These are phyloP conservation scores for Danio albolineatus DNA, from an alignment of 2,797 vertebrate genomes.

Conservation along the genomic window DNA sequence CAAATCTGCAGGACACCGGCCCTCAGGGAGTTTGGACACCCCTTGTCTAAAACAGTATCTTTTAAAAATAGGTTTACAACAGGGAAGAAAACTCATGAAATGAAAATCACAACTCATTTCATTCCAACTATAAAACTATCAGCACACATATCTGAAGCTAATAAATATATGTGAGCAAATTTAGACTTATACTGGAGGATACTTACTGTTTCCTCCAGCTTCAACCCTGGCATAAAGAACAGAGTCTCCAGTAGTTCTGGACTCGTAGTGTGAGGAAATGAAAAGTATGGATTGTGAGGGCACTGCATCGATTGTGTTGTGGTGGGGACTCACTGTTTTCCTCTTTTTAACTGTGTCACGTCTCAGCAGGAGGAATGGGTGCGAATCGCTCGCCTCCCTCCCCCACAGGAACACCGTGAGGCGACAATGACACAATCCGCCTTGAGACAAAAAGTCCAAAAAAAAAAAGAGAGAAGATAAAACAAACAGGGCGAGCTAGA, in stretches of 20 bases:
- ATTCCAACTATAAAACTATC: too few species aligned
- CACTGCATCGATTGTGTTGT: conserved; percentile 2
- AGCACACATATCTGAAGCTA: too few species aligned
- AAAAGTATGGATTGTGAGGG: conserved; percentile 34
- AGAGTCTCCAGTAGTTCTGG: conserved; percentile 47
- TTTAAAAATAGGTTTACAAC: too few species aligned
- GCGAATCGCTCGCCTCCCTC: conserved; percentile 29
- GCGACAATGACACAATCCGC: conserved; percentile 5
- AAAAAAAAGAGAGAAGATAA: not conserved
- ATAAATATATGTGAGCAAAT: too few species aligned
- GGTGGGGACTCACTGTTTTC: conserved; percentile 8
- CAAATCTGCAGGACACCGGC: too few species aligned
- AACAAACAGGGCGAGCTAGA: conserved; percentile 30
- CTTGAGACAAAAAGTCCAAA: conserved; percentile 12
- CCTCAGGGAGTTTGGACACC: too few species aligned
- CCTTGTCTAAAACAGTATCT: too few species aligned
- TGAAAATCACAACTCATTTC: too few species aligned
- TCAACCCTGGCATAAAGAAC: not conserved
- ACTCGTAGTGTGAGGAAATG: conserved; percentile 26
- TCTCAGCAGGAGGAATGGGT: conserved; percentile 62
- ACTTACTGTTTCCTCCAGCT: not conserved
- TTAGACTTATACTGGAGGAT: too few species aligned
- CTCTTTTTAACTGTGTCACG: conserved; percentile 70
- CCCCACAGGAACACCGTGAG: conserved; percentile 13
- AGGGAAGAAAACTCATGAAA: too few species aligned